Evolutionary conservation across 2,113 vertebrate species (phyloP).

Genomic region (Platysteira castanea): DNA sequence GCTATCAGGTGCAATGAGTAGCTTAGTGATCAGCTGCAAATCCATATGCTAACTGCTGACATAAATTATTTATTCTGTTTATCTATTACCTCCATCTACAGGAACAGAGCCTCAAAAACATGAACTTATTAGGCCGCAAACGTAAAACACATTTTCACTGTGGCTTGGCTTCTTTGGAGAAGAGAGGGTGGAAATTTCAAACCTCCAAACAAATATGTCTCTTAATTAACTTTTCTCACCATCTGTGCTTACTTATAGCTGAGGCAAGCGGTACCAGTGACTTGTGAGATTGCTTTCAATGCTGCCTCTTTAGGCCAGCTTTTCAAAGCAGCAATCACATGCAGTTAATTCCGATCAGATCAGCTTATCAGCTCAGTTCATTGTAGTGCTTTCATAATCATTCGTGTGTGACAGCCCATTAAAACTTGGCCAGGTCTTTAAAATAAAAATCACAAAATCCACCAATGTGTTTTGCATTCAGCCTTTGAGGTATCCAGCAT

Average conservation of each 20-base stretch:
- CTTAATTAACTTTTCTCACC: constrained; percentile 51
- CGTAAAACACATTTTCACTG: constrained; percentile 4
- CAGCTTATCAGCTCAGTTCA: constrained; percentile 71
- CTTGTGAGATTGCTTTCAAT: constrained; percentile 64
- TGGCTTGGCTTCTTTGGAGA: constrained; percentile 9
- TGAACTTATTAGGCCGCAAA: constrained; percentile 21
- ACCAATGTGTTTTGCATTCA: neutral
- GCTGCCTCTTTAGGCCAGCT: constrained; percentile 53
- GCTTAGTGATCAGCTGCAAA: neutral
- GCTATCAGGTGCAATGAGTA: neutral
- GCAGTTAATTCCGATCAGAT: constrained; percentile 77
- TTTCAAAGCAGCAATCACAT: constrained; percentile 70
- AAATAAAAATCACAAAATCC: constrained; percentile 65
- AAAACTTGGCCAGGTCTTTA: constrained; percentile 75
- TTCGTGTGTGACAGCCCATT: constrained; percentile 80
- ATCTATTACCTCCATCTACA: constrained; percentile 31
- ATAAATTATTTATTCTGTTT: constrained; percentile 41
- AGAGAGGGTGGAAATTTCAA: constrained; percentile 47
- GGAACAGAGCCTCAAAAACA: constrained; percentile 22
- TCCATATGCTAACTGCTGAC: constrained; percentile 32
- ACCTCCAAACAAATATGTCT: constrained; percentile 54
- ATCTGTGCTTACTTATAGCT: constrained; percentile 58
- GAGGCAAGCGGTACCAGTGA: constrained; percentile 70
- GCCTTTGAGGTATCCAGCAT: constrained; percentile 13
- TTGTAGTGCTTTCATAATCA: constrained; percentile 77